These are phyloP conservation scores for Spongia lamella DNA, from an alignment of 37 sponge, comb jelly and placozoan species.

Conservation along the genomic window DNA sequence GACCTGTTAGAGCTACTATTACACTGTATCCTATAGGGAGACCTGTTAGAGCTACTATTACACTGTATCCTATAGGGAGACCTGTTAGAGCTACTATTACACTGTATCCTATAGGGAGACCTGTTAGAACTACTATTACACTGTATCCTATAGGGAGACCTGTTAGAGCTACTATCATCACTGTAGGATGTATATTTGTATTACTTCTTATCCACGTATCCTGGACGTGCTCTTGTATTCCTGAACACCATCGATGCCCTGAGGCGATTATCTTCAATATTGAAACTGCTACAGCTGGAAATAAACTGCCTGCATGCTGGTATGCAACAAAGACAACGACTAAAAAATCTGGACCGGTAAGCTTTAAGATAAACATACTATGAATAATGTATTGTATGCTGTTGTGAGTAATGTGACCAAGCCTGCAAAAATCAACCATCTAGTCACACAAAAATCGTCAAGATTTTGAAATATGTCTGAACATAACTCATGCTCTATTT, in stretches of 20 bases:
- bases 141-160: no score
- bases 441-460: not conserved
- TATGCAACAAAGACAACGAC: constrained; percentile 94
- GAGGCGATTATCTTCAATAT: constrained; percentile 49
- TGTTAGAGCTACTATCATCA: not conserved
- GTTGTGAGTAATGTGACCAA: no score
- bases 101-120: no score
- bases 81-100: not conserved
- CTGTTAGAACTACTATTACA: no score
- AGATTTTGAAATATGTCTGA: not conserved
- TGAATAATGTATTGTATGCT: not conserved
- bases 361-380: no score
- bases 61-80: no score
- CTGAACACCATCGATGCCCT: constrained; percentile 85
- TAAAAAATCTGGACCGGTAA: constrained; percentile 94
- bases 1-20: not conserved
- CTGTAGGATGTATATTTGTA: constrained; percentile 80
- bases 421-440: not conserved
- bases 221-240: constrained; percentile 88
- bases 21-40: no score
- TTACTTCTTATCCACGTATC: constrained; percentile 71
- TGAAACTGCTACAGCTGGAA: constrained; percentile 64
- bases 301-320: constrained; percentile 86
- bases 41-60: not conserved
- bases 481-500: no score